These are phyloP conservation scores for Cossypha niveicapilla DNA, from an alignment of 2,797 vertebrate genomes.

Conservation along the genomic window DNA sequence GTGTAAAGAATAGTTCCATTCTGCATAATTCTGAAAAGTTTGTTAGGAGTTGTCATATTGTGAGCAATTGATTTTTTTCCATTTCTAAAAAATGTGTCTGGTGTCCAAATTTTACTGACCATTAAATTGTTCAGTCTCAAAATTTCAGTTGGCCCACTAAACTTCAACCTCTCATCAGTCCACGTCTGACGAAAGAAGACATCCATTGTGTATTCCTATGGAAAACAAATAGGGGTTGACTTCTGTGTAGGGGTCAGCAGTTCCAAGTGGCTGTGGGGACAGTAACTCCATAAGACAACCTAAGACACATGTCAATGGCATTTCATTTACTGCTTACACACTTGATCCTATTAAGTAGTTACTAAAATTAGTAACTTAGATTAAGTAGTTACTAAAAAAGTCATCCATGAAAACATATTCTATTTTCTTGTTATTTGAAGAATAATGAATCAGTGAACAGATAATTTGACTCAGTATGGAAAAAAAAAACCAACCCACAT, in stretches of 20 bases:
- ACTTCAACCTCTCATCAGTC: constrained; percentile 90
- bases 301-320: background rate
- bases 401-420: background rate
- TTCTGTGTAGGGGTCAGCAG: background rate
- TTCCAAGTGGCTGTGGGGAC: background rate
- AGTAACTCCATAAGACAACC: background rate
- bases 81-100: constrained; percentile 97
- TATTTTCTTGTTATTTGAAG: background rate
- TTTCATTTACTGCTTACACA: constrained; percentile 3
- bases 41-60: constrained; percentile 98
- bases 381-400: constrained; percentile 25
- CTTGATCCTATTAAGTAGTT: constrained; percentile 30
- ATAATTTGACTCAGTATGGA: background rate
- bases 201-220: constrained; percentile 97
- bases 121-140: constrained; percentile 94
- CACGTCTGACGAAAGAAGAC: constrained; percentile 98
- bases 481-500: background rate
- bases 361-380: background rate
- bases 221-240: constrained; percentile 10
- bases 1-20: constrained; percentile 98
- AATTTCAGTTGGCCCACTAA: constrained; percentile 91
- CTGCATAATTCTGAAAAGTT: constrained; percentile 97
- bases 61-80: constrained; percentile 96
- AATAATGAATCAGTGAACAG: background rate
- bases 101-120: constrained; percentile 98